Percentiles rank a stretch among this genome's conserved stretches.
phyloP scores from a whole-genome alignment of 2,797 vertebrate species.

The Bovichtus diacanthus region DNA sequence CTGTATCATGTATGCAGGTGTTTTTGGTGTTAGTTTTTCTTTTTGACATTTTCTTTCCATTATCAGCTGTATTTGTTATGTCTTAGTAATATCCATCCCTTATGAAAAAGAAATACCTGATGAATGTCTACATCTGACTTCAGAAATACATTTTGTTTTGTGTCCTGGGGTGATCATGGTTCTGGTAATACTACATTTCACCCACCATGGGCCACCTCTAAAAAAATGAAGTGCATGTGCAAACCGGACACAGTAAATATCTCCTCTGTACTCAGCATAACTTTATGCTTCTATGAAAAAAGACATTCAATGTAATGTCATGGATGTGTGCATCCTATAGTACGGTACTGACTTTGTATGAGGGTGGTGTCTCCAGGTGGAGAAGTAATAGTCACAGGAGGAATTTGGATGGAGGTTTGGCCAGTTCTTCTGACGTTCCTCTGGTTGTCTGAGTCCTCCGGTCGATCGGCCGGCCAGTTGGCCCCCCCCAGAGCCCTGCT shows the following conservation, averaged over 20 bases:
- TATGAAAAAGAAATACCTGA: not conserved
- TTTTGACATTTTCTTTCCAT: too few relatives aligned
- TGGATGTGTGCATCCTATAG: not conserved
- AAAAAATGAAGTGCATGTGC: not conserved
- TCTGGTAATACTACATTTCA: not conserved
- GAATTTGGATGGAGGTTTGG: constrained; percentile 84
- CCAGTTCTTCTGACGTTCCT: constrained; percentile 89
- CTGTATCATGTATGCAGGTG: not conserved
- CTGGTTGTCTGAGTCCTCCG: constrained; percentile 94
- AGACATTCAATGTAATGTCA: not conserved
- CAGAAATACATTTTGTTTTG: not conserved
- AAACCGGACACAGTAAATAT: not conserved
- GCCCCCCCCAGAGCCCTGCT: constrained; percentile 82
- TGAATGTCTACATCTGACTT: not conserved
- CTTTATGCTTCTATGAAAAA: not conserved
- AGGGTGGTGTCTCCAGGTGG: constrained; percentile 88
- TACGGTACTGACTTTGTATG: constrained; percentile 66
- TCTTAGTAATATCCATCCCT: not conserved
- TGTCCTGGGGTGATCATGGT: not conserved
- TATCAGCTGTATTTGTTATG: not conserved
- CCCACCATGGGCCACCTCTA: not conserved
- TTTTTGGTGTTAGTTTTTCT: not conserved
- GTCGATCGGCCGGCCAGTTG: constrained; percentile 85
- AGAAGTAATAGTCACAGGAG: constrained; percentile 88
- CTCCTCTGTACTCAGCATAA: not conserved